Base-by-base conservation (phyloP, 2,113 vertebrate species). In the Sebastes schlegelii region DNA sequence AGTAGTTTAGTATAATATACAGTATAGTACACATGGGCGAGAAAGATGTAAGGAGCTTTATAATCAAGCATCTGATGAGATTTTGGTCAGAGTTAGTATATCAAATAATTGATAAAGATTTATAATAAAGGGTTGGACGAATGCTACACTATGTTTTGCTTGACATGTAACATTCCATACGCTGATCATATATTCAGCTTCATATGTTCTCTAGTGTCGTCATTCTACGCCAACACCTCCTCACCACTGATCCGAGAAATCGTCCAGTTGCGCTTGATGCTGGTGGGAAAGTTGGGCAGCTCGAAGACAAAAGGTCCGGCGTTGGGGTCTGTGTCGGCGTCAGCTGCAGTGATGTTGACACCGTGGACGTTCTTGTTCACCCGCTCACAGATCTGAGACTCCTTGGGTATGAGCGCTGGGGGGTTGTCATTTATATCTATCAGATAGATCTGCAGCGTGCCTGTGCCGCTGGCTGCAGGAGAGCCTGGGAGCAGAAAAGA, bases 401-500 rank as follows among this genome's bases (percentile, higher is more conserved):
- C 97, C 86, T 93, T 96, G 49, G 97, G 97, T 88, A 97, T 92
- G 65, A 99, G 96, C 71, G 95, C 96, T 0, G 98, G 98, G 0
- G 97, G 96, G 2, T 99, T 99, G 94, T 99, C 98, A 1, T 99
- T 99, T 92, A 98, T 97, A 92, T 99, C 98, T 40, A 98, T 99
- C 63, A 99, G 97, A 77, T 97, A 97, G 88, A 99, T 97, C 94
- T 98, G 98, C 92, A 99, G 92, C 0, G 98, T 99, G 77, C 98
- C 98, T 0, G 98, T 99, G 90, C 98, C 97, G 0, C 97, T 99
- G 84, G 97, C 97, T 0, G 96, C 93, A 68, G 98, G 98, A 13
- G 95, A 95, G 77, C 98, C 98, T 99, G 95, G 0, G 10, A 8
- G 64, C 34, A 74, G 34, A 34, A 34, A 34, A 65, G 58, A 72